These are phyloP conservation scores for Phyllostomus discolor DNA, from an alignment of 2,113 vertebrate genomes.

Conservation along the genomic window DNA sequence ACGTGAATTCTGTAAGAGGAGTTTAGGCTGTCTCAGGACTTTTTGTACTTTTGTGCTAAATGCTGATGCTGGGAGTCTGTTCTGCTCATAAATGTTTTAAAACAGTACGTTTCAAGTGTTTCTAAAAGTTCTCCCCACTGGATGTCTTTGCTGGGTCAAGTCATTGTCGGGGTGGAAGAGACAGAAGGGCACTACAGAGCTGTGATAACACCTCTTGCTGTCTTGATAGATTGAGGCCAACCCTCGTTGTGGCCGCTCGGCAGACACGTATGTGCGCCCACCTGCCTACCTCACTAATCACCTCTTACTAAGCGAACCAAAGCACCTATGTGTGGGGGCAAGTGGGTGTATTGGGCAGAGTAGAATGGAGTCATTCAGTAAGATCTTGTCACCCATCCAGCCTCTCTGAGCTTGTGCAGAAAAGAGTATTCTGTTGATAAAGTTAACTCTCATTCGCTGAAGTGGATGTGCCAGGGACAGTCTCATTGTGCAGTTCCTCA, in stretches of 20 bases:
- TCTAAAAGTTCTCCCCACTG: background rate
- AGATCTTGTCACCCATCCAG: too few relatives aligned
- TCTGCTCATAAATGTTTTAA: background rate
- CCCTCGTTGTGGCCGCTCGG: background rate
- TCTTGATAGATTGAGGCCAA: background rate
- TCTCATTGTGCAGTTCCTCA: background rate
- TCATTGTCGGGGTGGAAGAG: background rate
- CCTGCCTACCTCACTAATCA: background rate
- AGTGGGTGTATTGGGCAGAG: background rate
- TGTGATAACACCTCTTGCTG: fast-evolving
- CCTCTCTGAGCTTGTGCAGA: background rate
- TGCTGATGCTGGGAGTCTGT: background rate
- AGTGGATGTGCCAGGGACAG: background rate
- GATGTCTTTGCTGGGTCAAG: background rate
- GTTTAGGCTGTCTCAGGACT: background rate
- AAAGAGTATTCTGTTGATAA: background rate
- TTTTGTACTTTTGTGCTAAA: background rate
- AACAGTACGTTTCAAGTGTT: background rate
- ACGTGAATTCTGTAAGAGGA: background rate
- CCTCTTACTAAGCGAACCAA: background rate
- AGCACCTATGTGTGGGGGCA: background rate
- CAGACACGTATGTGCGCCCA: background rate
- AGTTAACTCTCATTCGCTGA: background rate
- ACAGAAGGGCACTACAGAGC: background rate
- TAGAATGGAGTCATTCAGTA: background rate